Conservation (phyloP, 2,888 invertebrate genomes). For the Lissocephala sabroskyi region DNA sequence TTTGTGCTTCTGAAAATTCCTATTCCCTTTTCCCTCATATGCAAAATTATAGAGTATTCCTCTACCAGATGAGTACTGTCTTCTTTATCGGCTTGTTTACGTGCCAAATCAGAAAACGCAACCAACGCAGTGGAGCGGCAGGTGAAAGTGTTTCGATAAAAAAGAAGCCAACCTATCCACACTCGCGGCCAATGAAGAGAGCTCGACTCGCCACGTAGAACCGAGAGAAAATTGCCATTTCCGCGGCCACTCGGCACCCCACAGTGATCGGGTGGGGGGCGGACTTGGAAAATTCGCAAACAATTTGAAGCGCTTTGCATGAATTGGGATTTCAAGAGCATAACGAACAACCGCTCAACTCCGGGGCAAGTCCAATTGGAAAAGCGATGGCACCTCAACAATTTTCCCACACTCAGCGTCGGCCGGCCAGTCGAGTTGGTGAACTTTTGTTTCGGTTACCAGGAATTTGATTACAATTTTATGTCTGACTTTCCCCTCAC, state of each 20-base stretch:
- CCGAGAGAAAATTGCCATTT: slow-evolving; percentile 55
- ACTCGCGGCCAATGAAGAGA: no score
- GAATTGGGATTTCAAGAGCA: slow-evolving; percentile 10
- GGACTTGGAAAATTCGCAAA: slow-evolving; percentile 14
- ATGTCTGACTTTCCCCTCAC: background rate
- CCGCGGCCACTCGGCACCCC: slow-evolving; percentile 7
- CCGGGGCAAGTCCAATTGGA: no score
- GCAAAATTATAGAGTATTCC: no score
- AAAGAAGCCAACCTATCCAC: no score
- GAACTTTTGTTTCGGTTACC: background rate
- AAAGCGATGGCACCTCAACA: background rate
- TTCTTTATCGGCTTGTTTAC: slow-evolving; percentile 48
- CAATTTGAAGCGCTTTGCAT: background rate
- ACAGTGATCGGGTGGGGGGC: background rate
- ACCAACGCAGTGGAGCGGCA: background rate
- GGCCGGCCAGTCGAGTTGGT: background rate
- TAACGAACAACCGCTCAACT: slow-evolving; percentile 7
- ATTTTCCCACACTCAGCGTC: slow-evolving; percentile 30
- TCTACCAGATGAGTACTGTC: no score
- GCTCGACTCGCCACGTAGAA: no score
- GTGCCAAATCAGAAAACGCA: slow-evolving; percentile 45
- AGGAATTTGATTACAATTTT: slow-evolving; percentile 20
- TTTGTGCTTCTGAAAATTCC: no score
- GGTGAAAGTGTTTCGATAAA: slow-evolving; percentile 47
- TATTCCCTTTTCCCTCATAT: no score